Evolutionary conservation across 2,797 vertebrate species (phyloP), one percentile per base, ranked within the genome.

Genomic region (Cephalopachus bancanus): DNA sequence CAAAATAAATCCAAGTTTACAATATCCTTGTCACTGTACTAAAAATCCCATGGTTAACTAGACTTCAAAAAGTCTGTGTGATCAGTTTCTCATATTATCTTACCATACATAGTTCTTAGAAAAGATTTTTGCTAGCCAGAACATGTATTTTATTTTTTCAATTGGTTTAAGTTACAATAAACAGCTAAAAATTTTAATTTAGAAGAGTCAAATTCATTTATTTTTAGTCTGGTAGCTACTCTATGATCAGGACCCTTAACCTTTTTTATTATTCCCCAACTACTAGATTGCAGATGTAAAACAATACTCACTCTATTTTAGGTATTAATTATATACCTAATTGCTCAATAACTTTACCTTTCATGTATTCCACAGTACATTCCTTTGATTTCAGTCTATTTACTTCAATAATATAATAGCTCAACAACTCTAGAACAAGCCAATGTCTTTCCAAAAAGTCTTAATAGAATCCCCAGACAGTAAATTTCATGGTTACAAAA

Each of bases 1-100:
- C 87, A 94, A 94, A 97, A 93, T 98, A 97, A 96, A 97, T 94
- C 17, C 72, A 94, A 37, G 64, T 93, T 89, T 84, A 59, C 5
- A 51, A 65, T 91, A 96, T 74, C 33, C 33, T 37, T 76, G 15
- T 79, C 5, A 2, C 53, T 72, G 96, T 49, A 92, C 72, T 92
- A 57, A 94, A 97, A 96, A 67, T 87, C 78, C 72, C 86, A 62
- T 60, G 20, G 30, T 53, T 96, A 96, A 95, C 37, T 7, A 89
- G 65, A 86, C 65, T 95, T 94, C 62, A 94, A 91, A 74, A 91
- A 55, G 28, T 15, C 88, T 88, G 22, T 94, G 85, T 91, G 49
- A 94, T 89, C 83, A 53, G 19, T 85, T 87, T 94, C 51, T 71
- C 10, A 83, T 95, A 80, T 83, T 28, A n/a, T 24, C 55, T 94